Conservation (phyloP, 1,140 invertebrate genomes). For the Platyscapa corneri region DNA sequence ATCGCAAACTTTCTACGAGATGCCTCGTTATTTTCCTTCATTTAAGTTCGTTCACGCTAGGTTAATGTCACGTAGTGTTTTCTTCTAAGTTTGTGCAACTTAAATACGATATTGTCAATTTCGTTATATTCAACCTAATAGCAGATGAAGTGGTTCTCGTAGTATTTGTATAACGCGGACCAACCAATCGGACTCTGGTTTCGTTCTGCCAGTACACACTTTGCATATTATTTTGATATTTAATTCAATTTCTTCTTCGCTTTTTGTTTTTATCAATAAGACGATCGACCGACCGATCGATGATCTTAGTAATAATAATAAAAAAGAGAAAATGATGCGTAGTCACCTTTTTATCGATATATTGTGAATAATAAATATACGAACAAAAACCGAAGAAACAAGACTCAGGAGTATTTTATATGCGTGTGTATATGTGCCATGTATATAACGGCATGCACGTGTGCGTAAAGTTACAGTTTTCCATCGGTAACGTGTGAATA, state of each 20-base stretch:
- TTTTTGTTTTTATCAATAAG: slow-evolving; percentile 12
- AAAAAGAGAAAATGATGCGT: not conserved
- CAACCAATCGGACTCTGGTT: not conserved
- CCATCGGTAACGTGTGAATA: not conserved
- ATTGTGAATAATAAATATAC: not conserved
- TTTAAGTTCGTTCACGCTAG: not conserved
- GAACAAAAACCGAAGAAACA: not conserved
- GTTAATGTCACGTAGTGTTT: not conserved
- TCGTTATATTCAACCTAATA: not conserved
- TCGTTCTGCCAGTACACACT: not conserved
- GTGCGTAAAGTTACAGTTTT: slow-evolving; percentile 36
- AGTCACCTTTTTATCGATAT: slow-evolving; percentile 16
- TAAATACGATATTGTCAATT: not conserved
- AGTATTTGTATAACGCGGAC: no score
- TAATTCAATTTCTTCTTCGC: not conserved
- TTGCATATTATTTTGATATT: not conserved
- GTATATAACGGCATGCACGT: slow-evolving; percentile 28
- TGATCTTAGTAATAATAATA: slow-evolving; percentile 1
- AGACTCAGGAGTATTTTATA: not conserved
- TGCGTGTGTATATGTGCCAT: slow-evolving; percentile 37
- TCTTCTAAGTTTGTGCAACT: not conserved
- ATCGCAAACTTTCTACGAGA: not conserved
- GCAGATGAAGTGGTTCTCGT: not conserved
- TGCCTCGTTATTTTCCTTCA: not conserved
- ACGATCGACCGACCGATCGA: slow-evolving; percentile 6